Evolutionary conservation across 2,888 invertebrate genomes (phyloP).

Genomic region (Adelognathus sp.): DNA sequence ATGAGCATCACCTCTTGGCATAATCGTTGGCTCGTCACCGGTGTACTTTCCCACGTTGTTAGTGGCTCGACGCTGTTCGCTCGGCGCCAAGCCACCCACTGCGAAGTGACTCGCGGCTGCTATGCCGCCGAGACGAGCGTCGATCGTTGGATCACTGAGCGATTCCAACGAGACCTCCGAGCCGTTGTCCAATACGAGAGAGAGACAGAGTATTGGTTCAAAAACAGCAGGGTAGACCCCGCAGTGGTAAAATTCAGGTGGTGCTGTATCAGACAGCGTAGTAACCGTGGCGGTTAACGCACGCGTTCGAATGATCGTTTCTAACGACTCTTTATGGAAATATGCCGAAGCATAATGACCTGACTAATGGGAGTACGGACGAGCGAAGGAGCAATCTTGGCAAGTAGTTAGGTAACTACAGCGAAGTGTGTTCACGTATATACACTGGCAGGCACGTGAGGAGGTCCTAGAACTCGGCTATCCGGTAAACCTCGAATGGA

Average conservation of each 20-base stretch:
- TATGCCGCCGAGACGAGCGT: conserved; percentile 17
- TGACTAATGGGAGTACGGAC: conserved; percentile 72
- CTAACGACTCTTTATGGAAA: conserved; percentile 78
- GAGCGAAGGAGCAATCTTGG: conserved; percentile 47
- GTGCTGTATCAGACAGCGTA: background rate
- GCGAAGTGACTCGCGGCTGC: conserved; percentile 63
- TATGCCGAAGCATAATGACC: conserved; percentile 77
- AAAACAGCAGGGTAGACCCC: background rate
- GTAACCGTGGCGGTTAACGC: conserved; percentile 23
- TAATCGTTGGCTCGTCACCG: background rate
- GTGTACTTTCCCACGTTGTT: conserved; percentile 47
- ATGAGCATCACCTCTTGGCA: background rate
- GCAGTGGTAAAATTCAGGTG: conserved; percentile 33
- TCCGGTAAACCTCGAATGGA: conserved; percentile 25
- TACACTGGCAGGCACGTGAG: background rate
- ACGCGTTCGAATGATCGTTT: conserved; percentile 61
- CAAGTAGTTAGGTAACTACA: conserved; percentile 10
- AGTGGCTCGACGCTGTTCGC: conserved; percentile 46
- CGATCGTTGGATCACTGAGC: conserved; percentile 25
- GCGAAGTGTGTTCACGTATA: background rate
- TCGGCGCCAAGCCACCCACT: conserved; percentile 68
- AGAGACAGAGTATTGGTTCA: conserved; percentile 15
- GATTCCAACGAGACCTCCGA: conserved; percentile 37
- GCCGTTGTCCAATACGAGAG: conserved; percentile 26
- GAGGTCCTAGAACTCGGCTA: conserved; percentile 48